These are phyloP conservation scores for Spodoptera litura DNA, from an alignment of 1,140 invertebrate species.

Conservation along the genomic window DNA sequence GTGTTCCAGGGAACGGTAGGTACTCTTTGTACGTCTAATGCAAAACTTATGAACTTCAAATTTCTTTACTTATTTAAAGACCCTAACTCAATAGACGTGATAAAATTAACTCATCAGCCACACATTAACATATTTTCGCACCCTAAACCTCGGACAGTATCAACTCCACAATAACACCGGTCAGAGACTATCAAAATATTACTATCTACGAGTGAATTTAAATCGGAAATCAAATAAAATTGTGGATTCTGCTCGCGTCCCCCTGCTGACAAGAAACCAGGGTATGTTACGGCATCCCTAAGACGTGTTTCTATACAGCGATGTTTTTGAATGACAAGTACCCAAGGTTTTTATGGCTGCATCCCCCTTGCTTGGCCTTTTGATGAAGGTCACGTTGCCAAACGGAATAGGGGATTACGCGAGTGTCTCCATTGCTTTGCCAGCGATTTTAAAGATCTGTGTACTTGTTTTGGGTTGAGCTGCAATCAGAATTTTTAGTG, in stretches of 20 bases:
- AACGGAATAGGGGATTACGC: constrained; percentile 38
- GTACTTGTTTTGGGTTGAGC: not conserved
- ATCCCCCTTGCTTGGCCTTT: constrained; percentile 40
- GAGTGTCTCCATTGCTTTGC: not conserved
- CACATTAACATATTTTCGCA: not conserved
- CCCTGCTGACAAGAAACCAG: constrained; percentile 48
- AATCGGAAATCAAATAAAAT: constrained; percentile 65
- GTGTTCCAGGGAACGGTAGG: too few relatives aligned
- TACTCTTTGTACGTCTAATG: too few relatives aligned
- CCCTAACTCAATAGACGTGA: too few relatives aligned
- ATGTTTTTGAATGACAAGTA: constrained; percentile 72
- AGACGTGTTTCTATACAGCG: constrained; percentile 51
- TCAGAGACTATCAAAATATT: constrained; percentile 40
- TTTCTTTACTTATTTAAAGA: too few relatives aligned
- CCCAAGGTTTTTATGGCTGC: constrained; percentile 59
- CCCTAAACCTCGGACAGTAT: not conserved
- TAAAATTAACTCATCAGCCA: not conserved
- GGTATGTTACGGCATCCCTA: constrained; percentile 52
- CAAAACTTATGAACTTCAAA: too few relatives aligned
- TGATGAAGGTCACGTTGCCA: constrained; percentile 32
- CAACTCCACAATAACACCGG: constrained; percentile 18
- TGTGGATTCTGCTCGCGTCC: constrained; percentile 63
- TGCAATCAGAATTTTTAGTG: too few relatives aligned
- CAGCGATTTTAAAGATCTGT: constrained; percentile 2
- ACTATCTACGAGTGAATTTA: constrained; percentile 43